A percentile compares a stretch with the other conserved stretches of the same genome.
phyloP scores from a whole-genome alignment of 2,113 vertebrate species.

The Mesitornis unicolor region DNA sequence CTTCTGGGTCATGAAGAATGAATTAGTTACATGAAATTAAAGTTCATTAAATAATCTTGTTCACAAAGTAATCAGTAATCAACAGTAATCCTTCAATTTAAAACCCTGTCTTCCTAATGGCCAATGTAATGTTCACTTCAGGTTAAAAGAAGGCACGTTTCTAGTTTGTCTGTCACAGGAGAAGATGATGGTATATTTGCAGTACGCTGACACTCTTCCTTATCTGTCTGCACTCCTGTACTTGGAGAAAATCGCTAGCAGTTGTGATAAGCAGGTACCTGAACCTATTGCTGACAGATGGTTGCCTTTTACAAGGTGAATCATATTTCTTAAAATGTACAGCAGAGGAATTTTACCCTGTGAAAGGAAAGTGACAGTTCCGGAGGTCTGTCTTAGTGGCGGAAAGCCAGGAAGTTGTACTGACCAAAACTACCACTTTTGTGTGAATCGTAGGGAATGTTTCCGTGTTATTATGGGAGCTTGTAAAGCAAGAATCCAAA shows the following conservation, averaged over 20 bases:
- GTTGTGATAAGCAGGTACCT: neutral
- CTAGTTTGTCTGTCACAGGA: neutral
- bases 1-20: neutral
- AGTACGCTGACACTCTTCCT: neutral
- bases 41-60: neutral
- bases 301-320: constrained; percentile 57
- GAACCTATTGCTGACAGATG: constrained; percentile 21
- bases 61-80: constrained; percentile 8
- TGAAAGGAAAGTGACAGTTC: neutral
- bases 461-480: neutral
- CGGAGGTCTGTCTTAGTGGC: neutral
- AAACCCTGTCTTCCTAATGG: neutral
- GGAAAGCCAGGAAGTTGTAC: neutral
- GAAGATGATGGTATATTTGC: neutral
- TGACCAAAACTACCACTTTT: neutral
- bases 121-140: neutral
- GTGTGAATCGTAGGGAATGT: neutral
- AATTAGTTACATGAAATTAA: constrained; percentile 25
- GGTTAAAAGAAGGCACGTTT: neutral
- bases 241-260: constrained; percentile 13
- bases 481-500: neutral
- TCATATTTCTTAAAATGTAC: constrained; percentile 39
- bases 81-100: neutral
- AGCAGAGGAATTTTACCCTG: constrained; percentile 18
- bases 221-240: neutral